Base-by-base conservation (phyloP, 1,140 invertebrate species). In the Drosophila kepulauana region DNA sequence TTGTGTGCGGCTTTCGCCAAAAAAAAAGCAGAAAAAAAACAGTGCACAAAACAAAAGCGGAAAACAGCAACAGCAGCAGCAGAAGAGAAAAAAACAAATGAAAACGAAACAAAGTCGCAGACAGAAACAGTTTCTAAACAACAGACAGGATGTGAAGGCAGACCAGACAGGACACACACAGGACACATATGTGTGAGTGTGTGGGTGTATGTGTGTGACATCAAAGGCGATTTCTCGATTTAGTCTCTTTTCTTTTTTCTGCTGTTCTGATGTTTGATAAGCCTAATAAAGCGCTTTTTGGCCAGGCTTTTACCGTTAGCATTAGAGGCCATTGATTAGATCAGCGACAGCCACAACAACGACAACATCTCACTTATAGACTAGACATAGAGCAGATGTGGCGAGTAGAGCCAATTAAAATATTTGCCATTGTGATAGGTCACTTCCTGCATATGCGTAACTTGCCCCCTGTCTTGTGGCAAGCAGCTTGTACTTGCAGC, bases 381-480 rank as follows among this genome's bases (percentile, higher is more conserved):
- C 28, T 33, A 61, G 63, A 38, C 48, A 11, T 52, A n/a, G 46
- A 16, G 48, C 30, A 43, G 45, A 10, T 25, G 35, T 8, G 7
- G n/a, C 28, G 15, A 30, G 20, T 25, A 33, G 48, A 16, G 63
- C 79, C 75, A 89, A 89, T 90, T 89, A 89, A 89, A 90, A 90
- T 85, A 80, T 85, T 85, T 85, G 86, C 81, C 68, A 67, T 28
- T 89, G 84, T 57, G 84, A 78, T 84, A 80, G 84, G 84, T 78
- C 70, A 76, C 75, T 89, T 81, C 74, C 78, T 67, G 54, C 33
- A 48, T 51, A 33, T 52, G 48, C 46, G 48, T 62, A 62, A 57
- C 35, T 61, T 56, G 16, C 67, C 56, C 15, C 38, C 13, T 7
- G 1, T 16, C 11, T 28, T 33, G 33, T 33, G 33, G 33, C 33